Evolutionary conservation across 2,888 invertebrate species (phyloP).

Genomic region (Nomada ferruginata): DNA sequence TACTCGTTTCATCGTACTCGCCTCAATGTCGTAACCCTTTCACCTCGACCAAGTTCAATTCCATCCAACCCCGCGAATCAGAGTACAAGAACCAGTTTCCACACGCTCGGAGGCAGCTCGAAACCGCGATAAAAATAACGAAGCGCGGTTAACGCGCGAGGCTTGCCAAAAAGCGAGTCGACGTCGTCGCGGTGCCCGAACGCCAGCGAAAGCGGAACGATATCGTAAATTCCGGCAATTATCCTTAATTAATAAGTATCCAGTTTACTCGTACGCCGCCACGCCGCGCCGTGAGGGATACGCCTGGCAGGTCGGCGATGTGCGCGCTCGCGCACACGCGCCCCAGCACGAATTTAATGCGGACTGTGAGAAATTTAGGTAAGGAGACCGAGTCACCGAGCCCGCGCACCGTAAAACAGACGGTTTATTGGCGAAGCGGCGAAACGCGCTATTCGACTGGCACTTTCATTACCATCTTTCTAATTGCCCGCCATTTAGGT

Average conservation of each 20-base stretch:
- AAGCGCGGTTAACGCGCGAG: not conserved
- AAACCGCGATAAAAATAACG: not conserved
- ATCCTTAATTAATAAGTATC: slow-evolving; percentile 81
- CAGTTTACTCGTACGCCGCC: slow-evolving; percentile 73
- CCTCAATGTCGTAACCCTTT: no score
- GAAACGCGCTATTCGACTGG: slow-evolving; percentile 79
- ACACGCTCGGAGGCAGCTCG: not conserved
- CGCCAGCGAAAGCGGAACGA: slow-evolving; percentile 61
- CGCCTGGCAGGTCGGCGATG: slow-evolving; percentile 5
- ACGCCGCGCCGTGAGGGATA: not conserved
- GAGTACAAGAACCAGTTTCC: not conserved
- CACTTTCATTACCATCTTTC: slow-evolving; percentile 82
- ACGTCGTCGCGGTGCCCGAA: slow-evolving; percentile 6
- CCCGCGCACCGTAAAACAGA: slow-evolving; percentile 75
- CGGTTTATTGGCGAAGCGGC: slow-evolving; percentile 78
- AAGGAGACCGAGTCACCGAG: slow-evolving; percentile 70
- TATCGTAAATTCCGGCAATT: slow-evolving; percentile 81
- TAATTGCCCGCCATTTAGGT: slow-evolving; percentile 81
- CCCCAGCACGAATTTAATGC: slow-evolving; percentile 74
- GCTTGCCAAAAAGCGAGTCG: slow-evolving; percentile 5
- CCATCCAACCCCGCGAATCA: not conserved
- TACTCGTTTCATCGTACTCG: no score
- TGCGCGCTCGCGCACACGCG: slow-evolving; percentile 37
- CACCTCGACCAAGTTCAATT: no score
- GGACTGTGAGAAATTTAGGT: slow-evolving; percentile 78